Evolutionary conservation across 2,888 invertebrate genomes (phyloP), one percentile per base, ranked within the genome.

Genomic region (Gibbula magus): DNA sequence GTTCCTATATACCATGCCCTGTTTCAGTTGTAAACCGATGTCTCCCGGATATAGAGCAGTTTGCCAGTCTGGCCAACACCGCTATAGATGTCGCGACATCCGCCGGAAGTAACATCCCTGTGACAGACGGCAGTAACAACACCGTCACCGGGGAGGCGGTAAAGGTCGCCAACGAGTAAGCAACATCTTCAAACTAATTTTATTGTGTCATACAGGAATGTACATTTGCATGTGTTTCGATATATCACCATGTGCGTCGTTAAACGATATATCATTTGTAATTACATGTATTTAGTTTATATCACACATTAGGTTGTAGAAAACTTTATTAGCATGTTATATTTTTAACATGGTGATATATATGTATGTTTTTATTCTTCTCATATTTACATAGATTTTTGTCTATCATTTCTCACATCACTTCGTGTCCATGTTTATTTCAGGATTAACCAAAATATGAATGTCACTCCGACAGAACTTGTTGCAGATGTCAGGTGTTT

Each of bases 21-120:
- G 32, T 84, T 87, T 29, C 93, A 93, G 94, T 95, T 84, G 89
- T 94, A 61, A 93, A 94, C 56, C 92, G 95, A 80, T 95, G 95
- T 87, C 91, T 95, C 80, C 95, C 95, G 25, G 56, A 84, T n/a
- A 39, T 75, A 52, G 66, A 54, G 10, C 52, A 74, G 22, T 67
- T 80, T 22, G 25, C 67, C 16, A 39, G 20, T 54, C 10, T 78
- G 45, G 66, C 35, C 10, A 67, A 22, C 35, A 53, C 61, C 32
- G 53, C 45, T 77, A 32, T 67, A 76, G 75, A 67, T 16, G 70
- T 73, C 5, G 18, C 77, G 18, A 79, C 79, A 32, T 25, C 54
- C 29, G 75, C 75, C 67, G 52, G 51, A n/a, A 51, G 54, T 54
- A 22, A 77, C 25, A 2, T 35, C 75, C 54, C 51, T 76, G 5